A percentile compares a stretch with the other conserved stretches of the same genome.
These are phyloP conservation scores for Piscicola geometra DNA, from an alignment of 2,888 invertebrate genomes.

Conservation along the genomic window DNA sequence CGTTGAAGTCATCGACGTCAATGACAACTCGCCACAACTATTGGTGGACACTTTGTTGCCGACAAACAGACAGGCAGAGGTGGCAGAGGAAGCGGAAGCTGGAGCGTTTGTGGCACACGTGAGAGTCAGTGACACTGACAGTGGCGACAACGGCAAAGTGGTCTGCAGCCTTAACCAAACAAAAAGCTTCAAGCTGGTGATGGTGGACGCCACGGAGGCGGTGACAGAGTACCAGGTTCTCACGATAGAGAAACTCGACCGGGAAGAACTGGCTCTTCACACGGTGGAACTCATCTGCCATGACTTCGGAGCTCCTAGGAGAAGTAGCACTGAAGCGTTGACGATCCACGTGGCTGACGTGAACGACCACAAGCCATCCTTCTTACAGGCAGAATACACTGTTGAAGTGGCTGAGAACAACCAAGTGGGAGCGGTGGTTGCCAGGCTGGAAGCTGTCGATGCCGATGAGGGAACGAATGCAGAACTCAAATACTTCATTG, in stretches of 20 bases:
- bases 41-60: slow-evolving; percentile 34
- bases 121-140: slow-evolving; percentile 36
- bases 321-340: not conserved
- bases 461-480: slow-evolving; percentile 37
- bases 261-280: slow-evolving; percentile 31
- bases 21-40: slow-evolving; percentile 38
- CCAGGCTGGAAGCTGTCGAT: slow-evolving; percentile 34
- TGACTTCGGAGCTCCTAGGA: slow-evolving; percentile 27
- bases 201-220: slow-evolving; percentile 17
- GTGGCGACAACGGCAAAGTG: slow-evolving; percentile 34
- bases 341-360: slow-evolving; percentile 35
- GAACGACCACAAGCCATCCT: slow-evolving; percentile 38
- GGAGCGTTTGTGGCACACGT: slow-evolving; percentile 39
- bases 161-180: slow-evolving; percentile 34
- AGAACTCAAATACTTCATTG: slow-evolving; percentile 26
- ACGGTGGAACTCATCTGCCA: slow-evolving; percentile 28
- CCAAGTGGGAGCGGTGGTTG: slow-evolving; percentile 32
- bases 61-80: slow-evolving; percentile 23
- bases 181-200: slow-evolving; percentile 30
- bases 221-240: slow-evolving; percentile 36
- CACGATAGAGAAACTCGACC: slow-evolving; percentile 29
- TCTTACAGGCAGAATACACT: slow-evolving; percentile 26
- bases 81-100: slow-evolving; percentile 36
- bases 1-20: slow-evolving; percentile 35
- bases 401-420: slow-evolving; percentile 34